Base-by-base conservation (phyloP, 2,113 vertebrate species). In the Pycnonotus jocosus region DNA sequence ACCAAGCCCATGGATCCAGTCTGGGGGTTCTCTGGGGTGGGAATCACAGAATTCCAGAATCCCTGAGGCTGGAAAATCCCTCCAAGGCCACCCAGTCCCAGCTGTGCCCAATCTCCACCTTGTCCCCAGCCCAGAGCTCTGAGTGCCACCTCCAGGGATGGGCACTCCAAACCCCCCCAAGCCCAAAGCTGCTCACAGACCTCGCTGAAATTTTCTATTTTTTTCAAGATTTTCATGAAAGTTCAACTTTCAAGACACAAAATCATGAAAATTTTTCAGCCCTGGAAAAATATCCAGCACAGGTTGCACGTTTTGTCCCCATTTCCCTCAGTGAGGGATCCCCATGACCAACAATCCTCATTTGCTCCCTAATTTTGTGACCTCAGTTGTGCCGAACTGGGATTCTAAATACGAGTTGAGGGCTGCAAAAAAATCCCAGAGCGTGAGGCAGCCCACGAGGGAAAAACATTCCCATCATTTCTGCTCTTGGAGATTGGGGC, bases 11-110 rank as follows among this genome's bases (percentile, higher is more conserved):
- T 42, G 65, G 65, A 6, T 15, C 10, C 45, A 38, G 40, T 1
- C 0, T 3, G 28, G 58, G 57, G 37, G 10, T 53, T 53, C 48
- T 42, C 37, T 4, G 7, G 16, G 68, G 6, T 1, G 9, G 62
- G 62, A 54, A 84, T 38, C 23, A 17, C n/a, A 40, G 9, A 47
- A 73, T 47, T 11, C 58, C 69, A 28, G 23, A 6, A 31, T 38
- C 5, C 1, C 5, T 38, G 48, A 53, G 15, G 18, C 2, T 64
- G 69, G 81, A 28, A 73, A 81, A 38, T 5, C 40, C 9, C 35
- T 30, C n/a, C 42, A n/a, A 23, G n/a, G 10, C 30, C 81, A 28
- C 9, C 1, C 3, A 15, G 2, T 5, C 18, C 48, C 4, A 30
- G 4, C n/a, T 54, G 69, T 64, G 50, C 22, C 66, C 4, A 0